A percentile compares a stretch with the other conserved stretches of the same genome.
Conservation (phyloP, 2,113 vertebrate species). For the Vulpes lagopus region DNA sequence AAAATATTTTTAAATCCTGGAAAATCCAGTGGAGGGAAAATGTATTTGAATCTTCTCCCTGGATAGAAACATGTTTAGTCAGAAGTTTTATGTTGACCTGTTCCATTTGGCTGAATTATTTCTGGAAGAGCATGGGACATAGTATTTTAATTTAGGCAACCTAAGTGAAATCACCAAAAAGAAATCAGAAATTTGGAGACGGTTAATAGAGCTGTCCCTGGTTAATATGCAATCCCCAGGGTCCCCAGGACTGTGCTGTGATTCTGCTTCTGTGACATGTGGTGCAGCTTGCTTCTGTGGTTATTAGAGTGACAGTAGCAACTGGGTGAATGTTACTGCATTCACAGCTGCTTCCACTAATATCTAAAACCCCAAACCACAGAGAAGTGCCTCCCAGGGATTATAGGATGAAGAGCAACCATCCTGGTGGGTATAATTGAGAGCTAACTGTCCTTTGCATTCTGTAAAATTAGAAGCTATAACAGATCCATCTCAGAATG, state of each 20-base stretch:
- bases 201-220: not conserved
- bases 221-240: not conserved
- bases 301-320: not conserved
- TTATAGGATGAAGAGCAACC: not conserved
- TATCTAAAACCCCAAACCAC: not conserved
- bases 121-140: rapidly evolving
- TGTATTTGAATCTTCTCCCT: not conserved
- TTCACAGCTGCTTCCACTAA: not conserved
- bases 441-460: not conserved
- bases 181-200: not conserved
- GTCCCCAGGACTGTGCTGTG: not conserved
- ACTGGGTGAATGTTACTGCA: not conserved
- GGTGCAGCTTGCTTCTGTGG: not conserved
- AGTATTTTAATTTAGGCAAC: not conserved
- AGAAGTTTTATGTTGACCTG: not conserved
- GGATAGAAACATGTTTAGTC: not conserved
- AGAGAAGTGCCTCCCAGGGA: not conserved
- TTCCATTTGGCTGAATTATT: not conserved
- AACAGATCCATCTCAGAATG: not conserved
- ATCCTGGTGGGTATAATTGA: not conserved
- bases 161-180: not conserved
- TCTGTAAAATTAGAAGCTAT: not conserved
- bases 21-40: not conserved
- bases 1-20: not conserved
- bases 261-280: rapidly evolving